A percentile compares a stretch with the other conserved stretches of the same genome.
phyloP scores from a whole-genome alignment of 1,140 invertebrate genomes.

The Saccostrea cuccullata region DNA sequence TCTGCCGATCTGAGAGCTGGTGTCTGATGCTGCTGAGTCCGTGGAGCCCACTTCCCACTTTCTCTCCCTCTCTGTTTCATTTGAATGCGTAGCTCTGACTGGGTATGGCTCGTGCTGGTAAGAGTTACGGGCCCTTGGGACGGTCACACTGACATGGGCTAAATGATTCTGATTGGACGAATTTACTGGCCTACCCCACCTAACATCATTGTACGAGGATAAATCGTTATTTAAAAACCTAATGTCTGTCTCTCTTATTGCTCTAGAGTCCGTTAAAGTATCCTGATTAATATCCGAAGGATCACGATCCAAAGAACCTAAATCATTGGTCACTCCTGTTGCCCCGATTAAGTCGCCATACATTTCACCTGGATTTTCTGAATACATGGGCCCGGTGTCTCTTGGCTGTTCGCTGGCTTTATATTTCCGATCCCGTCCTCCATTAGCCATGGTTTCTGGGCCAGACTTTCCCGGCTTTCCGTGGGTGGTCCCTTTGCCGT shows the following conservation, averaged over 20 bases:
- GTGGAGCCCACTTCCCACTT: constrained; percentile 50
- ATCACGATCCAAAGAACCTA: constrained; percentile 1
- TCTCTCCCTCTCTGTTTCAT: constrained; percentile 41
- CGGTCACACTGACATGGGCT: constrained; percentile 55
- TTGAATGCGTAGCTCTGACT: constrained; percentile 41
- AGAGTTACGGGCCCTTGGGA: constrained; percentile 42
- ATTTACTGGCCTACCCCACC: constrained; percentile 37
- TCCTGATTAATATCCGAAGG: constrained; percentile 36
- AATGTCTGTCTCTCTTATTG: constrained; percentile 65
- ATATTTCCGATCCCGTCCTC: not conserved
- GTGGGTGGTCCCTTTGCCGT: constrained; percentile 21
- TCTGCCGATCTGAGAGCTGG: constrained; percentile 5
- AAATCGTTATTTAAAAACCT: constrained; percentile 63
- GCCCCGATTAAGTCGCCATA: constrained; percentile 48
- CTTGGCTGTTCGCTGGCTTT: not conserved
- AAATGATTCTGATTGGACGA: constrained; percentile 39
- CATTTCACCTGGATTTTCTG: constrained; percentile 56
- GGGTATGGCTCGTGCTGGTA: constrained; percentile 18
- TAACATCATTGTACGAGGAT: constrained; percentile 45
- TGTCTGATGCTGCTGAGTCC: constrained; percentile 48
- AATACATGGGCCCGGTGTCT: constrained; percentile 31
- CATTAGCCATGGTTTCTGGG: not conserved
- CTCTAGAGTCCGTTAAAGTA: constrained; percentile 62
- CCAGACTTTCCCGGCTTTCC: not conserved
- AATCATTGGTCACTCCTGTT: not conserved